phyloP scores from a whole-genome alignment of 2,888 invertebrate species.

The Scaptomyza polygonia region DNA sequence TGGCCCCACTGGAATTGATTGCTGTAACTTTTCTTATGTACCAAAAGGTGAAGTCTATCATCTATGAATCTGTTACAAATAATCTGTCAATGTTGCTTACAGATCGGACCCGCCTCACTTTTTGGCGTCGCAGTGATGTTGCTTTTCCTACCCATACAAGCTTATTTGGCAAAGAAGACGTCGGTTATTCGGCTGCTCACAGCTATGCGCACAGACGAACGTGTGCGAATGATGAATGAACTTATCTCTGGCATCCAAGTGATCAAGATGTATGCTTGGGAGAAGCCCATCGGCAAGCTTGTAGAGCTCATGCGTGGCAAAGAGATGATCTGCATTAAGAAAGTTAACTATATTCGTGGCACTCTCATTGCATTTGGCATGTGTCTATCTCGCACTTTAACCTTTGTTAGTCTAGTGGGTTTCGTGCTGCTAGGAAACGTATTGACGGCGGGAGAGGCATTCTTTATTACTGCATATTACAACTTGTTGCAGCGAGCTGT shows the following conservation, averaged over 20 bases:
- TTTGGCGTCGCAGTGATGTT: slow-evolving; percentile 86
- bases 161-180: slow-evolving; percentile 90
- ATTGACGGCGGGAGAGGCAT: slow-evolving; percentile 92
- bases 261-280: slow-evolving; percentile 98
- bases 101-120: slow-evolving; percentile 86
- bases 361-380: slow-evolving; percentile 92
- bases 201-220: slow-evolving; percentile 93
- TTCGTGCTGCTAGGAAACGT: slow-evolving; percentile 89
- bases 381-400: slow-evolving; percentile 93
- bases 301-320: slow-evolving; percentile 87
- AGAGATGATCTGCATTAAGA: slow-evolving; percentile 87
- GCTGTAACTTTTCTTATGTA: slow-evolving; percentile 92
- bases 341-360: slow-evolving; percentile 90
- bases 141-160: slow-evolving; percentile 90
- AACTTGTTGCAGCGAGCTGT: slow-evolving; percentile 93
- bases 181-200: slow-evolving; percentile 87
- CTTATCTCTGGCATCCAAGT: slow-evolving; percentile 94
- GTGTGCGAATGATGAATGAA: slow-evolving; percentile 96
- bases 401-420: slow-evolving; percentile 92
- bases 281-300: slow-evolving; percentile 91
- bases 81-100: not conserved
- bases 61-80: not conserved
- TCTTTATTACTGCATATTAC: slow-evolving; percentile 94
- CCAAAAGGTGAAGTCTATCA: slow-evolving; percentile 84
- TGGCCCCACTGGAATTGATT: slow-evolving; percentile 93